Percentiles rank a stretch among this genome's conserved stretches.
phyloP scores from a whole-genome alignment of 2,113 vertebrate genomes.

The Regulus satrapa region DNA sequence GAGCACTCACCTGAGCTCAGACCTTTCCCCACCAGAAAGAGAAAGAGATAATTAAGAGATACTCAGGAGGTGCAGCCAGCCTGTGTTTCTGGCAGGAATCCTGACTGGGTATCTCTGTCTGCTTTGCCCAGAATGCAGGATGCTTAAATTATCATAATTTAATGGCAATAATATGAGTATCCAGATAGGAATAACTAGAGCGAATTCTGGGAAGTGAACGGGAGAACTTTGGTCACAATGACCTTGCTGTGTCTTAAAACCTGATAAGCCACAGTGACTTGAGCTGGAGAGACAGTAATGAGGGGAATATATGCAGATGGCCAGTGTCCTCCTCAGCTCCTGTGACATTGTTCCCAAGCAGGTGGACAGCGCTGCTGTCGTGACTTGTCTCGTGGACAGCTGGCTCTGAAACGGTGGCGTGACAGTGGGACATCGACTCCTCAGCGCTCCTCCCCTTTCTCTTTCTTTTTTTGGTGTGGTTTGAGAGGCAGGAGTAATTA shows the following conservation, averaged over 20 bases:
- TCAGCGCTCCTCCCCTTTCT: neutral
- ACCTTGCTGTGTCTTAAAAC: neutral
- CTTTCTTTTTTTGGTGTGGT: neutral
- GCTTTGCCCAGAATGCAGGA: neutral
- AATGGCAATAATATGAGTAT: neutral
- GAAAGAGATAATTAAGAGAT: constrained; percentile 66
- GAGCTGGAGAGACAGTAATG: constrained; percentile 3
- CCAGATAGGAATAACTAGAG: constrained; percentile 5
- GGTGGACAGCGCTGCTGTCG: neutral
- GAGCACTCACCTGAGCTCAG: constrained; percentile 53
- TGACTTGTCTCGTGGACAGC: neutral
- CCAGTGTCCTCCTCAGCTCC: neutral
- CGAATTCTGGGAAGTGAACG: neutral
- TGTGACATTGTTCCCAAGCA: constrained; percentile 6
- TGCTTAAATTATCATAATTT: constrained; percentile 49
- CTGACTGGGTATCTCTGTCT: constrained; percentile 7
- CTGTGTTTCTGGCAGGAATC: constrained; percentile 3
- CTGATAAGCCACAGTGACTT: neutral
- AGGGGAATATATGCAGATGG: neutral
- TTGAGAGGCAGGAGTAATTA: constrained; percentile 6
- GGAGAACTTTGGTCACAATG: neutral
- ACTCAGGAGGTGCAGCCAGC: constrained; percentile 17
- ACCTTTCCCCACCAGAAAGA: constrained; percentile 54
- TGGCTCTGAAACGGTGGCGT: neutral
- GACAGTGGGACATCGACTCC: neutral